Evolutionary conservation across 2,888 invertebrate genomes (phyloP).

Genomic region (Eucera pruinosa): DNA sequence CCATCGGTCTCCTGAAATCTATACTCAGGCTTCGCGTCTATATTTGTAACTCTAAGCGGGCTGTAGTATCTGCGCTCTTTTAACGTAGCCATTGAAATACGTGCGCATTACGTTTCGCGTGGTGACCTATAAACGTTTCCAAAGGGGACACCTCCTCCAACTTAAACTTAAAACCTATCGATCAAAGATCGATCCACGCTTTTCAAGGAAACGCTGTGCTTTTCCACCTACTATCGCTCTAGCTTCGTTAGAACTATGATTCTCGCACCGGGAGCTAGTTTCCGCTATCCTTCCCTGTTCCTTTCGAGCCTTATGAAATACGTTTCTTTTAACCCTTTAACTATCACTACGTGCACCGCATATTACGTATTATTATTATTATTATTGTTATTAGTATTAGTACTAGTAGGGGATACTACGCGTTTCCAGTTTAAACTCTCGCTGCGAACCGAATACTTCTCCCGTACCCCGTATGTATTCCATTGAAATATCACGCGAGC

Average conservation of each 20-base stretch:
- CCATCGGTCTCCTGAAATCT: slow-evolving; percentile 74
- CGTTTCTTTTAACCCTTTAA: too few relatives aligned
- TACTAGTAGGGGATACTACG: too few relatives aligned
- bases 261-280: too few relatives aligned
- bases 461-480: too few relatives aligned
- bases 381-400: too few relatives aligned
- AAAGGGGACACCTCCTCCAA: slow-evolving; percentile 32
- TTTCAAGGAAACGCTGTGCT: slow-evolving; percentile 60
- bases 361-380: too few relatives aligned
- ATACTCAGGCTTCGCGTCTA: slow-evolving; percentile 69
- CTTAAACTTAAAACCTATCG: slow-evolving; percentile 34
- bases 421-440: too few relatives aligned
- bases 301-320: too few relatives aligned
- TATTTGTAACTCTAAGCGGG: slow-evolving; percentile 70
- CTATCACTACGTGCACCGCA: too few relatives aligned
- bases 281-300: neutral
- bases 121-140: slow-evolving; percentile 63
- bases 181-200: slow-evolving; percentile 26
- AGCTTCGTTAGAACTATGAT: too few relatives aligned
- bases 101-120: slow-evolving; percentile 77
- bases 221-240: neutral
- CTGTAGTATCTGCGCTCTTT: slow-evolving; percentile 65
- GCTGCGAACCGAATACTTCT: too few relatives aligned
- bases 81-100: slow-evolving; percentile 75
- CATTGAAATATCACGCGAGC: too few relatives aligned